Base-by-base conservation (phyloP, 2,888 invertebrate genomes). In the Smittia sp. region DNA sequence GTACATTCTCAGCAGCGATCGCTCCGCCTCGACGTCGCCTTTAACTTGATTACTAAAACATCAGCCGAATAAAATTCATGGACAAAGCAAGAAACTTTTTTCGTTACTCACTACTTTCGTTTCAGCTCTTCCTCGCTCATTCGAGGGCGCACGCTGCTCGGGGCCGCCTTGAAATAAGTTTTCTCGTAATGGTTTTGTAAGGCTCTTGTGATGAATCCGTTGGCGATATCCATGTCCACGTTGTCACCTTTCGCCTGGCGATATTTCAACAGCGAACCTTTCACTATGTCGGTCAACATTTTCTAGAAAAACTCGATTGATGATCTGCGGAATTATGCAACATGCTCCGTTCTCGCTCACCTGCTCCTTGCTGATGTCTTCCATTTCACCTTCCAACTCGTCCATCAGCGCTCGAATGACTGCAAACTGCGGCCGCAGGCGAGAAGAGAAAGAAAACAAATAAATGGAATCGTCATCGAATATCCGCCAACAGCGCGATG, bases 281-380 rank as follows among this genome's bases (percentile, higher is more conserved):
- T 72, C 25, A 72, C 20, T 38, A 72, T 72, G 4, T 58, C 58
- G 7, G 39, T 72, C 9, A 72, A 41, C 72, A 72, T 38, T 62
- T 72, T 72, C 72, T 72, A 20, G 20, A 3, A 18, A 39, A 39
- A 13, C 32, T 32, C 32, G 9, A 32, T 32, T 32, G 9, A 9
- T 32, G n/a, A n/a, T 32, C 32, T 32, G 9, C 3, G 32, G 9
- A 3, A 32, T 32, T 32, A 32, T 9, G 9, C 9, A 32, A 32
- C 9, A 32, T 32, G n/a, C n/a, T 32, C 9, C 3, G 9, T 9
- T 32, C 32, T 32, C 32, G 32, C 18, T 41, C 38, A 39, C 27
- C 22, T 72, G 72, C 11, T 72, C 62, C 7, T 22, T 20, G 15
- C 39, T 72, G 54, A 72, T 72, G n/a, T 62, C 62, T 22, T 72